These are phyloP conservation scores for Typhlomys cinereus DNA, from an alignment of 2,113 vertebrate genomes.

Conservation along the genomic window DNA sequence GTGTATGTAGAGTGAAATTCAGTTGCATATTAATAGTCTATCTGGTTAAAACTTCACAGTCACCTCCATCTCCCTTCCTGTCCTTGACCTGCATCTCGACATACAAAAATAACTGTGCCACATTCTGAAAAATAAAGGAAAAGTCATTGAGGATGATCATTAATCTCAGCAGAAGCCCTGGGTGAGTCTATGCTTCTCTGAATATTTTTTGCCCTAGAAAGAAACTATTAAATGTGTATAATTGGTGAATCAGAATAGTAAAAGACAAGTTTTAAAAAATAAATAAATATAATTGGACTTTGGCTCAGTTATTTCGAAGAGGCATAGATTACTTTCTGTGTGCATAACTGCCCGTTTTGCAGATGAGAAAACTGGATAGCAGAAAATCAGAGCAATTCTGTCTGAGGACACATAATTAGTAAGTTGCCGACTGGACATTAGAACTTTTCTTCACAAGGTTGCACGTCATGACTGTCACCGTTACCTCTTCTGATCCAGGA, in stretches of 20 bases:
- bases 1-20: neutral
- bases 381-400: neutral
- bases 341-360: conserved; percentile 2
- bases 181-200: neutral
- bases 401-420: neutral
- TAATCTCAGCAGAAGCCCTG: neutral
- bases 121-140: neutral
- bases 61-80: neutral
- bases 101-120: neutral
- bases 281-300: neutral
- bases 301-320: neutral
- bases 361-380: conserved; percentile 22
- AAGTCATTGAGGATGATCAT: neutral
- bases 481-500: neutral
- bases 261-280: neutral
- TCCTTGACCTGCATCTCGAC: neutral
- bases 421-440: neutral
- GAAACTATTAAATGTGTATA: neutral
- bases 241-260: neutral
- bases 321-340: neutral
- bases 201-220: neutral
- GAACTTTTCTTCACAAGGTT: neutral
- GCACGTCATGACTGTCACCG: rapidly evolving
- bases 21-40: neutral
- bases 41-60: neutral